Conservation (phyloP, 2,888 invertebrate genomes). For the Epirrhoe alternata region DNA sequence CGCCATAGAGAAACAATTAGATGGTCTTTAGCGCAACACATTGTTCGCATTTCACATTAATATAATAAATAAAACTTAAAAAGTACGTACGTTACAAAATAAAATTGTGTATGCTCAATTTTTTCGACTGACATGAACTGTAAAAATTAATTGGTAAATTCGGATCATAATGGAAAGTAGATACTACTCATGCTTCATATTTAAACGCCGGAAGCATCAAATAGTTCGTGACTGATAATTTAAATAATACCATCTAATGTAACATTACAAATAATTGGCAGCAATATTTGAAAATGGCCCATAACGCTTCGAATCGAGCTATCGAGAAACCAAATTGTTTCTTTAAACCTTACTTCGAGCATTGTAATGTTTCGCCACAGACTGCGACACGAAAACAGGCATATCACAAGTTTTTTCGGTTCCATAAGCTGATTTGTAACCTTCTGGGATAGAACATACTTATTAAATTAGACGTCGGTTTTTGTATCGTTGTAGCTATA, state of each 20-base stretch:
- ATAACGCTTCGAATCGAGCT: not conserved
- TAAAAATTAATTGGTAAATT: conserved; percentile 68
- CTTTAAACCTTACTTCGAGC: conserved; percentile 6
- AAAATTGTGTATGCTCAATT: conserved; percentile 76
- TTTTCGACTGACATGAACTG: conserved; percentile 81
- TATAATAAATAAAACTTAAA: conserved; percentile 59
- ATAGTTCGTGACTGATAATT: conserved; percentile 8
- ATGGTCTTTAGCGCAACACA: conserved; percentile 78
- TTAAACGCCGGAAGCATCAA: not conserved
- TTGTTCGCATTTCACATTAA: conserved; percentile 70
- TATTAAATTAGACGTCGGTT: conserved; percentile 8
- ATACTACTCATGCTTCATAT: conserved; percentile 34
- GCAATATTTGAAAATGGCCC: not conserved
- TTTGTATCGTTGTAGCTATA: conserved; percentile 21
- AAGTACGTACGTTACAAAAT: conserved; percentile 51
- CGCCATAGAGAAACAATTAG: conserved; percentile 67
- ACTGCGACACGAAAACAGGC: conserved; percentile 31
- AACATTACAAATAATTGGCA: too few species aligned
- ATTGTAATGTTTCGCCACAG: conserved; percentile 8
- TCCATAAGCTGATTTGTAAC: conserved; percentile 20
- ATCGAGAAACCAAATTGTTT: conserved; percentile 10
- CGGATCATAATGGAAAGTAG: conserved; percentile 38
- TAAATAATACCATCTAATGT: not conserved
- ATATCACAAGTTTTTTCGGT: conserved; percentile 35
- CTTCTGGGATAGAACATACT: conserved; percentile 1